Conservation (phyloP, 2,888 invertebrate species). For the Bellardia bayeri region DNA sequence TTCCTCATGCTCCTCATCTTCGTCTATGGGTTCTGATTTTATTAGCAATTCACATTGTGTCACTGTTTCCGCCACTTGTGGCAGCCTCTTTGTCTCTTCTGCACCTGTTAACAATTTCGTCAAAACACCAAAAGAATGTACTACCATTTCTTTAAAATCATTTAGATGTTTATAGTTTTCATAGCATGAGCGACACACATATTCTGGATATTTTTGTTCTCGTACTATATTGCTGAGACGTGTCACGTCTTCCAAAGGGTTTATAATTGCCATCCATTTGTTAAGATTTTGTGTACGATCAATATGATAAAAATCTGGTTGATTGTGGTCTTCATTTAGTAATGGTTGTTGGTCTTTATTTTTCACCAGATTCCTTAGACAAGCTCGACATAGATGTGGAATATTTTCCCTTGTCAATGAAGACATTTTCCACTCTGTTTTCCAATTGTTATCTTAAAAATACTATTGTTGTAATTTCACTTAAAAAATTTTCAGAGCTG, state of each 20-base stretch:
- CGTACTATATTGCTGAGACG: constrained; percentile 34
- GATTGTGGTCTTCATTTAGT: background rate
- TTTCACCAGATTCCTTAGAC: constrained; percentile 63
- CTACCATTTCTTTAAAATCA: constrained; percentile 65
- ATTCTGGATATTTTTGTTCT: constrained; percentile 58
- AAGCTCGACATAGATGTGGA: constrained; percentile 71
- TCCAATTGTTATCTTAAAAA: constrained; percentile 29
- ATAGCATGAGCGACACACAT: constrained; percentile 70
- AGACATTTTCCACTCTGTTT: constrained; percentile 50
- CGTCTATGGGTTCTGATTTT: constrained; percentile 65
- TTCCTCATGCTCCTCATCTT: constrained; percentile 11
- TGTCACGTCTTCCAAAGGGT: constrained; percentile 60
- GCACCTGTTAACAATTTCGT: constrained; percentile 32
- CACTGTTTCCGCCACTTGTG: background rate
- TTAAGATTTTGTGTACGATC: constrained; percentile 62
- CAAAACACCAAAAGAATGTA: constrained; percentile 61
- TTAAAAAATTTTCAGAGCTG: constrained; percentile 49
- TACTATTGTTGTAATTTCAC: constrained; percentile 39
- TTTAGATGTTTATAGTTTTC: constrained; percentile 64
- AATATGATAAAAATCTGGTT: constrained; percentile 64
- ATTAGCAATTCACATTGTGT: constrained; percentile 35
- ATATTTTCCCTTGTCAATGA: constrained; percentile 61
- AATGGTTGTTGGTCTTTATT: constrained; percentile 28
- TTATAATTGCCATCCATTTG: constrained; percentile 67
- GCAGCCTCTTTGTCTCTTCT: background rate